These are phyloP conservation scores for Polypedilum vanderplanki DNA, from an alignment of 1,140 invertebrate species.

Conservation along the genomic window DNA sequence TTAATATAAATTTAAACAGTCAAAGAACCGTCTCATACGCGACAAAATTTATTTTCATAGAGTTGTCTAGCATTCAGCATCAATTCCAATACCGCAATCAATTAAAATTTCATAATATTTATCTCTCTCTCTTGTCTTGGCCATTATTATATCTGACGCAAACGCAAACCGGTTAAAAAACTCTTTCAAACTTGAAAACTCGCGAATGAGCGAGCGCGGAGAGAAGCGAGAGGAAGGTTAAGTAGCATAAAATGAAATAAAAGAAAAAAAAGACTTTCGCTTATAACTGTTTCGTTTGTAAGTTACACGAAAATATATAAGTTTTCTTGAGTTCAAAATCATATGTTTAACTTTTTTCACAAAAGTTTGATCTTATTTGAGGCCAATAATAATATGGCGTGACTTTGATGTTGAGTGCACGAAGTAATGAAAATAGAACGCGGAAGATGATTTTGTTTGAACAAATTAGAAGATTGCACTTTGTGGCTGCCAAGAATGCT, in stretches of 20 bases:
- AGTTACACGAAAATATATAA: background rate
- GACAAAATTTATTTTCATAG: background rate
- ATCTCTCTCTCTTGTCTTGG: background rate
- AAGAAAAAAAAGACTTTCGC: slow-evolving; percentile 27
- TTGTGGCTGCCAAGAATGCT: background rate
- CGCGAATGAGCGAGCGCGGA: background rate
- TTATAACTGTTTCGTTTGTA: slow-evolving; percentile 25
- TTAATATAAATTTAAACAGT: background rate
- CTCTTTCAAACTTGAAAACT: background rate
- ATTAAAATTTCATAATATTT: background rate
- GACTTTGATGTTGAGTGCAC: no score
- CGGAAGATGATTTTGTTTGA: background rate
- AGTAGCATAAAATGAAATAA: slow-evolving; percentile 20
- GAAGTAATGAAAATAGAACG: background rate
- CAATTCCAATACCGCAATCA: background rate
- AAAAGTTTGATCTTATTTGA: no score
- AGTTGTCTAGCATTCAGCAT: background rate
- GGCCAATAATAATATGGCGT: no score
- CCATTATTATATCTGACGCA: background rate
- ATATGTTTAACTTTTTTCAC: background rate
- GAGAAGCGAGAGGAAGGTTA: slow-evolving; percentile 14
- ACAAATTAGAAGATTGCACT: background rate
- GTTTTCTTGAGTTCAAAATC: background rate
- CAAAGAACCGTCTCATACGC: background rate
- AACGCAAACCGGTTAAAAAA: slow-evolving; percentile 21